Conservation (phyloP, 1,140 invertebrate species). For the Tetragonula clypearis region DNA sequence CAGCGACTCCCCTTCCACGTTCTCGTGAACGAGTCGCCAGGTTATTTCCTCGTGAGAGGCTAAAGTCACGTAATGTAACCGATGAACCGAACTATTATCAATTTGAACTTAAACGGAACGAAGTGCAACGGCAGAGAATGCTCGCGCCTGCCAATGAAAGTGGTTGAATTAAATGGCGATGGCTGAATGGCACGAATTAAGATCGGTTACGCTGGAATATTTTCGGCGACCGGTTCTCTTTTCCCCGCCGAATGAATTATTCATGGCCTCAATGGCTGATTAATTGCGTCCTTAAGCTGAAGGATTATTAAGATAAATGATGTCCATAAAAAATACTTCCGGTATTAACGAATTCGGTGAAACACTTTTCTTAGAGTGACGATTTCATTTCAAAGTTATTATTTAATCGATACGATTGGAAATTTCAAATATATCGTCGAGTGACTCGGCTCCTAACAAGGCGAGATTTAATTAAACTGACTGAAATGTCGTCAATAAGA, state of each 20-base stretch:
- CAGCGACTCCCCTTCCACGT: not conserved
- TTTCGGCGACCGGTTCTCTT: slow-evolving; percentile 49
- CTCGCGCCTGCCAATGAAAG: slow-evolving; percentile 58
- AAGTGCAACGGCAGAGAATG: slow-evolving; percentile 58
- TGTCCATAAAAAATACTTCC: slow-evolving; percentile 37
- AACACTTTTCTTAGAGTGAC: not conserved
- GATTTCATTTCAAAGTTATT: not conserved
- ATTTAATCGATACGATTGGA: not conserved
- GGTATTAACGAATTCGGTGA: not conserved
- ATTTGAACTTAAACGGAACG: slow-evolving; percentile 63
- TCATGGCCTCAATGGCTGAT: slow-evolving; percentile 65
- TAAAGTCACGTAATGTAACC: slow-evolving; percentile 33
- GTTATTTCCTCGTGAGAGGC: slow-evolving; percentile 6
- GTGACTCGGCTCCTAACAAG: not conserved
- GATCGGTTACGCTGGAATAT: slow-evolving; percentile 61
- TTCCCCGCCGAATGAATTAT: slow-evolving; percentile 60
- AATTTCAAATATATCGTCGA: not conserved
- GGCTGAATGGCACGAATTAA: slow-evolving; percentile 60
- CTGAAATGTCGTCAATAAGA: not conserved
- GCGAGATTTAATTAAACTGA: not conserved
- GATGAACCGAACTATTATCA: slow-evolving; percentile 59
- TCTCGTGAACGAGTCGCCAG: not conserved
- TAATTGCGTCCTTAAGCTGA: slow-evolving; percentile 61
- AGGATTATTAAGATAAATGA: slow-evolving; percentile 67
- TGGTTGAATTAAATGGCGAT: slow-evolving; percentile 63